Base-by-base conservation (phyloP, 2,797 vertebrate genomes). In the Lacerta viridis region DNA sequence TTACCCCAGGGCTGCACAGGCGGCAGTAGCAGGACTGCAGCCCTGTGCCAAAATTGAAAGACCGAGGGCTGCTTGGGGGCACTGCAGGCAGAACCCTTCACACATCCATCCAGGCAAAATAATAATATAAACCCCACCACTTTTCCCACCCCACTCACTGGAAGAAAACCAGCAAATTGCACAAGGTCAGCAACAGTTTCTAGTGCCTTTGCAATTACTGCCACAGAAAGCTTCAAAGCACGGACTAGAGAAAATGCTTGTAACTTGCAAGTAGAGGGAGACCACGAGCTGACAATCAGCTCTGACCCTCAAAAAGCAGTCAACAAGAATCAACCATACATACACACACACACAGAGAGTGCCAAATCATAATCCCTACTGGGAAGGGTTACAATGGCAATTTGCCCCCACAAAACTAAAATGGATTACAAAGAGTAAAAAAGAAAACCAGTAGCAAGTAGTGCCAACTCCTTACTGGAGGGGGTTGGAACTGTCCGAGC, bases 1-100 rank as follows among this genome's bases (percentile, higher is more conserved):
- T 81, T 76, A 82, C 59, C 18, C 78, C 71, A 81, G 83, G 78
- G 39, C 43, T 89, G 78, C 13, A 11, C 41, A 6, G 71, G 83
- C 18, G 20, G 71, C 66, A 85, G 17, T 17, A 76, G 69, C 71
- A 81, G 33, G 71, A 69, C 71, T 85, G 17, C 3, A 55, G 77
- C 77, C 55, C 23, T 68, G 29, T 41, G 78, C 77, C 78, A 80
- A 43, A 80, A 75, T 5, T 75, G n/a, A 68, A 85, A 68, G 25
- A 39, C 25, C n/a, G 43, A 76, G 61, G 50, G 27, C 59, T 75
- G 18, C n/a, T 74, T 75, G 55, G 66, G 61, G 41, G 27, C 41
- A 81, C 41, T 89, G n/a, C 3, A 89, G 59, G 33, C 10, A 81
- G 43, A 80, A 66, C 20, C 20, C 59, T n/a, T 76, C 84, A 68